A percentile compares a stretch with the other conserved stretches of the same genome.
phyloP scores from a whole-genome alignment of 2,888 invertebrate species.

The Clusia tigrina region DNA sequence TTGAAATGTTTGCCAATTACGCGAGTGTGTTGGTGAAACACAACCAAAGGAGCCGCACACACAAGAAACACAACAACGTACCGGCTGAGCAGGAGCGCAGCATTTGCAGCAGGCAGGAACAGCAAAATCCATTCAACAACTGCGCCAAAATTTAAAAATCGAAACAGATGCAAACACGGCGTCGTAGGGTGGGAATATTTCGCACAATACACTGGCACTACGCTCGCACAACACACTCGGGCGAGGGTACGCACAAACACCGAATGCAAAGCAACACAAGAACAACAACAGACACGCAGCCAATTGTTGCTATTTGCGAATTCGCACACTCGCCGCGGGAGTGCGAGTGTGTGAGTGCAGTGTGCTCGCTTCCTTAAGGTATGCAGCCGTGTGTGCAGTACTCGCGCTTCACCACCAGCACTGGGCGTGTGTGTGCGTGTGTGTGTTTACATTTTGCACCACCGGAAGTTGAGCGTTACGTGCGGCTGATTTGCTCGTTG shows the following conservation, averaged over 20 bases:
- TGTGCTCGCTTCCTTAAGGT: not conserved
- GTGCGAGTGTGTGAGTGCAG: not conserved
- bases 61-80: slow-evolving; percentile 7
- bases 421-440: not conserved
- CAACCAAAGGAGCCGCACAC: not conserved
- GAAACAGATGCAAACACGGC: not conserved
- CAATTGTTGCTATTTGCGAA: slow-evolving; percentile 1
- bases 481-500: slow-evolving; percentile 7
- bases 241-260: not conserved
- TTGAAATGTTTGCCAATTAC: too few relatives aligned
- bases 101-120: not conserved
- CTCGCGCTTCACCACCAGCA: not conserved
- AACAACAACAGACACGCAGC: not conserved
- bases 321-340: not conserved
- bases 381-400: not conserved
- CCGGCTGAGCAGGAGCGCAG: slow-evolving; percentile 7
- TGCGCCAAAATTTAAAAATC: too few relatives aligned
- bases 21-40: too few relatives aligned
- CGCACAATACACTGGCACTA: too few relatives aligned
- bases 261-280: not conserved
- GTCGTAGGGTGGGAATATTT: not conserved
- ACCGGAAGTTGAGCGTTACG: slow-evolving; percentile 11
- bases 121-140: too few relatives aligned
- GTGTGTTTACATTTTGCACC: not conserved
- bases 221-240: not conserved